Percentiles rank a stretch among this genome's conserved stretches.
Conservation (phyloP, 2,888 invertebrate species). For the Empis livida region DNA sequence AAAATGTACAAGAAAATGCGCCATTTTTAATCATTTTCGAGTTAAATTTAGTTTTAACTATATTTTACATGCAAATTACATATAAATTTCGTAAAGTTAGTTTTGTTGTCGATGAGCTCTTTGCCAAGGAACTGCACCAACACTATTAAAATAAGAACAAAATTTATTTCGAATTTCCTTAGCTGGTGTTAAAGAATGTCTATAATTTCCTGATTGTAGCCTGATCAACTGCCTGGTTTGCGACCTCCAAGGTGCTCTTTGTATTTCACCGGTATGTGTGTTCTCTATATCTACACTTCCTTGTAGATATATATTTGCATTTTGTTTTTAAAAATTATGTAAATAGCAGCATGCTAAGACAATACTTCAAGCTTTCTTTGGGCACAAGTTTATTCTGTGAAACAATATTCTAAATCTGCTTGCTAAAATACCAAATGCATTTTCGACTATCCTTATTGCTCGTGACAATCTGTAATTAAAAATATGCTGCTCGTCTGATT, state of each 20-base stretch:
- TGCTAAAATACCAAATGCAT: neutral
- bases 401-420: slow-evolving; percentile 7
- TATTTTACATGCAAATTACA: no score
- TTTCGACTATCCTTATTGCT: neutral
- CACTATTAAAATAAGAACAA: slow-evolving; percentile 4
- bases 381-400: slow-evolving; percentile 3
- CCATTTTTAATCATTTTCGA: no score
- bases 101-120: no score
- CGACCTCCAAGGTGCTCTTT: neutral
- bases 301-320: neutral
- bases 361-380: slow-evolving; percentile 8
- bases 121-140: slow-evolving; percentile 3
- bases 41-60: no score
- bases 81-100: no score
- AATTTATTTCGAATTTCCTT: slow-evolving; percentile 4
- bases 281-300: slow-evolving; percentile 3
- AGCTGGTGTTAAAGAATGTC: no score
- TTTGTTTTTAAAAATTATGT: slow-evolving; percentile 1
- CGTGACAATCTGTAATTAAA: neutral
- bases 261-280: neutral
- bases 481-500: neutral
- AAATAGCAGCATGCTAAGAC: slow-evolving; percentile 5
- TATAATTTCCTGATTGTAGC: no score
- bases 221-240: neutral
- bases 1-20: no score